Evolutionary conservation across 2,888 invertebrate genomes (phyloP).

Genomic region (Tupiocoris notatus): DNA sequence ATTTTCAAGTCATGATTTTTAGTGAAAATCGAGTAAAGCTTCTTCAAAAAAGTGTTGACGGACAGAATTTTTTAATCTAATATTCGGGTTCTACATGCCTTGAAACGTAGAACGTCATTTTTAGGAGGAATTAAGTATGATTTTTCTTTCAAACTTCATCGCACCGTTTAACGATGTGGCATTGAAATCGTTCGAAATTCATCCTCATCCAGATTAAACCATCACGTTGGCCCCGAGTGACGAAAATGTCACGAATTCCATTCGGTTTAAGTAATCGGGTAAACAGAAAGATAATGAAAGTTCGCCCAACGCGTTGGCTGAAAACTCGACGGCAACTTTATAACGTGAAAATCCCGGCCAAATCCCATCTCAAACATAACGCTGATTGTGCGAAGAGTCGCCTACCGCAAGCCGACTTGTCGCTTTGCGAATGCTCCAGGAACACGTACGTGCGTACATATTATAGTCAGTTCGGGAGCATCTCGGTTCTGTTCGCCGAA

Average conservation of each 20-base stretch:
- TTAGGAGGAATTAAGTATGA: too few species aligned
- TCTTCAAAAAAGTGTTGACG: too few species aligned
- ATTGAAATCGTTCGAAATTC: not conserved
- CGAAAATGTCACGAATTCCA: not conserved
- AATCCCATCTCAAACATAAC: not conserved
- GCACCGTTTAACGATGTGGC: too few species aligned
- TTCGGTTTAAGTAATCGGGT: slow-evolving; percentile 15
- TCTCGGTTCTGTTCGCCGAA: too few species aligned
- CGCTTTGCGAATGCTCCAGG: not conserved
- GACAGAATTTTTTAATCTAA: too few species aligned
- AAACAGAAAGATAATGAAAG: slow-evolving; percentile 19
- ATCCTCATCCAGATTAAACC: not conserved
- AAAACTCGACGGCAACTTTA: not conserved
- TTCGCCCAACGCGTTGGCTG: not conserved
- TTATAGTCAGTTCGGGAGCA: not conserved
- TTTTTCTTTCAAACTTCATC: too few species aligned
- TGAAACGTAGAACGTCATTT: too few species aligned
- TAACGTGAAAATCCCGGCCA: not conserved
- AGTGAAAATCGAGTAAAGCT: too few species aligned
- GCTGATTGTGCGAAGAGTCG: not conserved
- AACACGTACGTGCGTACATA: not conserved
- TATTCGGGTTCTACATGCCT: too few species aligned
- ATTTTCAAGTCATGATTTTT: too few species aligned
- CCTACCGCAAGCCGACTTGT: not conserved
- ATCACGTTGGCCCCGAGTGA: not conserved